Evolutionary conservation across 2,113 vertebrate species (phyloP).

Genomic region (Proterorhinus semilunaris): DNA sequence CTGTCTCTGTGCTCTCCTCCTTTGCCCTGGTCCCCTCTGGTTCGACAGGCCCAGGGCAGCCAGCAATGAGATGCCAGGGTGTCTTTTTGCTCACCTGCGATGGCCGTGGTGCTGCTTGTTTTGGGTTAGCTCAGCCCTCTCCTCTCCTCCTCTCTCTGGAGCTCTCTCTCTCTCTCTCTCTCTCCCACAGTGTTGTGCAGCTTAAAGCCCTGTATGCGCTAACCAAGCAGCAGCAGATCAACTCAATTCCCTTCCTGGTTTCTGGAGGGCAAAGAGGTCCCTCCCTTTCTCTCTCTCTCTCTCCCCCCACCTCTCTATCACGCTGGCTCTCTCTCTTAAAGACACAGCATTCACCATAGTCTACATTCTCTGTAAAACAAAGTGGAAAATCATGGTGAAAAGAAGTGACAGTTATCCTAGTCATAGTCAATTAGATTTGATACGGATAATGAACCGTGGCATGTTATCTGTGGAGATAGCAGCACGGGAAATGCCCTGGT

Average conservation of each 20-base stretch:
- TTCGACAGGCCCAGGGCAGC: slow-evolving; percentile 74
- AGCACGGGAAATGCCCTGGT: slow-evolving; percentile 3
- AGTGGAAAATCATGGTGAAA: slow-evolving; percentile 44
- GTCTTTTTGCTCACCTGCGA: slow-evolving; percentile 80
- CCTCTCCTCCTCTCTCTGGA: slow-evolving; percentile 74
- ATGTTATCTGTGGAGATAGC: slow-evolving; percentile 3
- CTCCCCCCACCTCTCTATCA: slow-evolving; percentile 68
- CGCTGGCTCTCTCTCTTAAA: slow-evolving; percentile 73
- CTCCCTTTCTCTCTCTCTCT: slow-evolving; percentile 83
- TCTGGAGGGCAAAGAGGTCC: slow-evolving; percentile 87
- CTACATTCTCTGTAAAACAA: slow-evolving; percentile 57
- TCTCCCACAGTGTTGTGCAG: slow-evolving; percentile 78
- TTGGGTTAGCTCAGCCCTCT: slow-evolving; percentile 79
- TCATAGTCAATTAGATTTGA: slow-evolving; percentile 29
- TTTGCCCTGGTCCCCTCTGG: slow-evolving; percentile 68
- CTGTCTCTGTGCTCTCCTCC: slow-evolving; percentile 68
- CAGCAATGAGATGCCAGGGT: slow-evolving; percentile 62
- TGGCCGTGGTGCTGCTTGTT: slow-evolving; percentile 81
- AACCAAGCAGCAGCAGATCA: slow-evolving; percentile 83
- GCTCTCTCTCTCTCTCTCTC: slow-evolving; percentile 70
- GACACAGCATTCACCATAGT: slow-evolving; percentile 73
- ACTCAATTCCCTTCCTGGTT: slow-evolving; percentile 90
- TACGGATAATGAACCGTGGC: slow-evolving; percentile 56
- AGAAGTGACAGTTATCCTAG: slow-evolving; percentile 47
- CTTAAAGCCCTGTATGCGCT: slow-evolving; percentile 84